phyloP scores from a whole-genome alignment of 2,888 invertebrate genomes.

The Glyphotaelius pellucidus region DNA sequence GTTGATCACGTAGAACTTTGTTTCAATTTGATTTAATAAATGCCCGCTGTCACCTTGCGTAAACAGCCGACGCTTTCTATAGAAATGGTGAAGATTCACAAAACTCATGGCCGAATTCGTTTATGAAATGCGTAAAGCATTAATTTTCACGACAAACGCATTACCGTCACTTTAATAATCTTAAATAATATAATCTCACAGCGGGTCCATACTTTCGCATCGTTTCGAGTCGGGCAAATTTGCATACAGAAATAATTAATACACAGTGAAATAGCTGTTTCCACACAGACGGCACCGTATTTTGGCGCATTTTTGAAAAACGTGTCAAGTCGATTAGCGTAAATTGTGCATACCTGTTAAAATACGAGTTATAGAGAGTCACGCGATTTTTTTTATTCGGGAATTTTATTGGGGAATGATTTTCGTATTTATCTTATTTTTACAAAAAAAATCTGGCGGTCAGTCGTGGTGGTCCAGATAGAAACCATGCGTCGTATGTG shows the following conservation, averaged over 20 bases:
- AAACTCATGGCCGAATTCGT: not conserved
- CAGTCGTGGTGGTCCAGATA: not conserved
- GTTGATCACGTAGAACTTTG: not conserved
- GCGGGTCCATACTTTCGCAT: not conserved
- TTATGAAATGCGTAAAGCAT: not conserved
- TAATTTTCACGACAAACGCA: not conserved
- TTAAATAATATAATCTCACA: not conserved
- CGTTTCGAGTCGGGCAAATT: slow-evolving; percentile 11
- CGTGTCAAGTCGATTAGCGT: slow-evolving; percentile 32
- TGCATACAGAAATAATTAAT: slow-evolving; percentile 17
- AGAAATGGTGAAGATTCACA: not conserved
- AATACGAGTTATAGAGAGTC: not conserved
- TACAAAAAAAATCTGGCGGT: not conserved
- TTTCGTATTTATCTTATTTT: no score
- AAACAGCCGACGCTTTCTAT: not conserved
- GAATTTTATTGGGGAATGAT: not conserved
- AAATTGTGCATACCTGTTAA: slow-evolving; percentile 17
- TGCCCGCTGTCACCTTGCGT: not conserved
- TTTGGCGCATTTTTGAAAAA: not conserved
- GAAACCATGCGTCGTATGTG: not conserved
- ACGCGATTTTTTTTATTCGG: not conserved
- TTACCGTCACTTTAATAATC: not conserved
- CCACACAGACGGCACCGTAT: not conserved
- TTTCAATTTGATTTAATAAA: not conserved
- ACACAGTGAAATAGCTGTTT: not conserved